phyloP scores from a whole-genome alignment of 2,113 vertebrate genomes.

The Anthoscopus minutus region DNA sequence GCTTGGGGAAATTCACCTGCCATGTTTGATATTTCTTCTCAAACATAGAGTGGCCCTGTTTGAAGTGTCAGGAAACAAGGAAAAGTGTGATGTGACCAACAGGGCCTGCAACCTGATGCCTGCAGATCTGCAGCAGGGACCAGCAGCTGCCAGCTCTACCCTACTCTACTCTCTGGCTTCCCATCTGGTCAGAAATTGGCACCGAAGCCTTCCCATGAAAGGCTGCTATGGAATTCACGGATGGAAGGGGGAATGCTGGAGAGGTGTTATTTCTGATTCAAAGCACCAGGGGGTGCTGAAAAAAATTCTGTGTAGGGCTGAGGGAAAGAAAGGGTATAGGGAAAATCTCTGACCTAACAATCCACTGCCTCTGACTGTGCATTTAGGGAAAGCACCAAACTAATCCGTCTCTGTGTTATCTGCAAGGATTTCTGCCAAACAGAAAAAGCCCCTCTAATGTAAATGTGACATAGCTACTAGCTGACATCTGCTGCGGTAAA shows the following conservation, averaged over 20 bases:
- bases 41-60: not conserved
- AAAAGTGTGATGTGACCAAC: not conserved
- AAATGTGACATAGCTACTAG: not conserved
- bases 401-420: not conserved
- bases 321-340: not conserved
- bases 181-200: not conserved
- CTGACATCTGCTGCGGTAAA: not conserved
- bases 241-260: not conserved
- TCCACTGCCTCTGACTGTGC: not conserved
- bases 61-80: not conserved
- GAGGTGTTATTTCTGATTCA: not conserved
- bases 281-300: not conserved
- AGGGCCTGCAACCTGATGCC: not conserved
- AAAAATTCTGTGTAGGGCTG: not conserved
- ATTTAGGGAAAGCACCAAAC: not conserved
- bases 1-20: constrained; percentile 36
- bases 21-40: constrained; percentile 6
- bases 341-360: not conserved
- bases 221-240: not conserved
- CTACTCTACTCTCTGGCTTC: not conserved
- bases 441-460: not conserved
- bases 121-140: not conserved
- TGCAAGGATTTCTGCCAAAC: not conserved
- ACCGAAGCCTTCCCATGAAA: not conserved
- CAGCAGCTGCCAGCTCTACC: not conserved